Base-by-base conservation (phyloP, 1,140 invertebrate species). In the Hyphantria cunea region DNA sequence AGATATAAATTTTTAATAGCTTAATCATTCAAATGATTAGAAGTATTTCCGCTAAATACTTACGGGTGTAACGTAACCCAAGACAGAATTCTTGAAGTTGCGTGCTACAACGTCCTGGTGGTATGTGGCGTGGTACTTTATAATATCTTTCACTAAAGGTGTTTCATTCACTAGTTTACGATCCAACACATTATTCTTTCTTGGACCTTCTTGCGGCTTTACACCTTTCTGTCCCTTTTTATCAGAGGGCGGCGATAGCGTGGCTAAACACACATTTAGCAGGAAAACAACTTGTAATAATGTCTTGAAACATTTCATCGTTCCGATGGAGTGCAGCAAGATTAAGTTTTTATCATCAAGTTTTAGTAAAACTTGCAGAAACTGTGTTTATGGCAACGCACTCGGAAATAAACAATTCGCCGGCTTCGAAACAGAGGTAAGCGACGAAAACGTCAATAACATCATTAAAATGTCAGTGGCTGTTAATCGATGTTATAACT, bases 11-110 rank as follows among this genome's bases (percentile, higher is more conserved):
- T 33, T 11, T 32, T 8, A 53, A 33, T 32, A 10, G 6, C n/a
- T n/a, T n/a, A n/a, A n/a, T n/a, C n/a, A n/a, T n/a, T n/a, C n/a
- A n/a, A n/a, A n/a, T n/a, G n/a, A n/a, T n/a, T n/a, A n/a, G n/a
- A n/a, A n/a, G n/a, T n/a, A n/a, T 9, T 9, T 25, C 11, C 0
- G 0, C 41, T 53, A 37, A 58, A 32, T 64, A 68, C 82, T 74
- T 80, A 98, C 97, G 31, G 97, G 97, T 53, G 97, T 98, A 41
- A 98, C 96, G 89, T 97, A 98, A 54, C 96, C 97, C 32, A 99
- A 89, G 15, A 96, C 94, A 11, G 94, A 91, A 17, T 94, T 95
- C 63, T 93, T 92, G 82, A 96, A 96, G 70, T 93, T 92, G 68
- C 93, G 93, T 0, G 90, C 68, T 4, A 92, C 89, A 6, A 93